Conservation (phyloP, 2,888 invertebrate genomes). For the Germaria angustata region DNA sequence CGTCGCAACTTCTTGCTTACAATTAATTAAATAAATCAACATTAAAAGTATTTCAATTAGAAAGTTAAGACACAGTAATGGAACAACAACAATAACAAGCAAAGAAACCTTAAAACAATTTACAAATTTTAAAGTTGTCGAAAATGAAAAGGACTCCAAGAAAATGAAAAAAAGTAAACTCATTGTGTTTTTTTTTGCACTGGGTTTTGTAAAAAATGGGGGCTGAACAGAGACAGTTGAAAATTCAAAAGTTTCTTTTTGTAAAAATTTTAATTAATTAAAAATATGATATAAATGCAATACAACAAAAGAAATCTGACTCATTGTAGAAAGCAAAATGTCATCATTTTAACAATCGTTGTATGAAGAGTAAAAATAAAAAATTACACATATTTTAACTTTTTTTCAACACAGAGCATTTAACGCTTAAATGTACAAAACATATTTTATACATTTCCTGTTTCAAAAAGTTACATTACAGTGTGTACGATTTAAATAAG, state of each 20-base stretch:
- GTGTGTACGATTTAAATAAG: neutral
- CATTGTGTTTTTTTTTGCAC: too few species aligned
- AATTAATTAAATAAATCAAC: slow-evolving; percentile 62
- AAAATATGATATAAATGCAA: neutral
- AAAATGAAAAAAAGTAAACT: slow-evolving; percentile 4
- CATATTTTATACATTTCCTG: slow-evolving; percentile 27
- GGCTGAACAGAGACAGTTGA: neutral
- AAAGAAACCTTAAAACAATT: slow-evolving; percentile 43
- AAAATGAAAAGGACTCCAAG: slow-evolving; percentile 17
- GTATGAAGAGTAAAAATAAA: slow-evolving; percentile 3
- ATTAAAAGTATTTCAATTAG: slow-evolving; percentile 65
- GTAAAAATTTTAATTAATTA: slow-evolving; percentile 7
- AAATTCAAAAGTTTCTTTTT: slow-evolving; percentile 31
- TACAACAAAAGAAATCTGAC: neutral
- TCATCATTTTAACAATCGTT: slow-evolving; percentile 52
- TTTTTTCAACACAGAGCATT: slow-evolving; percentile 25
- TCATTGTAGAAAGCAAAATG: slow-evolving; percentile 2
- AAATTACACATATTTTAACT: slow-evolving; percentile 33
- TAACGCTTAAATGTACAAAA: slow-evolving; percentile 27
- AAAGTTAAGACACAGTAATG: slow-evolving; percentile 23
- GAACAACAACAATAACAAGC: neutral
- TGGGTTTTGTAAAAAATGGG: too few species aligned
- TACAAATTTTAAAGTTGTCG: slow-evolving; percentile 2
- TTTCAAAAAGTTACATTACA: slow-evolving; percentile 1
- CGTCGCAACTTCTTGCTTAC: slow-evolving; percentile 58